Base-by-base conservation (phyloP, 1,140 invertebrate genomes). In the Aphaenogaster rudis region DNA sequence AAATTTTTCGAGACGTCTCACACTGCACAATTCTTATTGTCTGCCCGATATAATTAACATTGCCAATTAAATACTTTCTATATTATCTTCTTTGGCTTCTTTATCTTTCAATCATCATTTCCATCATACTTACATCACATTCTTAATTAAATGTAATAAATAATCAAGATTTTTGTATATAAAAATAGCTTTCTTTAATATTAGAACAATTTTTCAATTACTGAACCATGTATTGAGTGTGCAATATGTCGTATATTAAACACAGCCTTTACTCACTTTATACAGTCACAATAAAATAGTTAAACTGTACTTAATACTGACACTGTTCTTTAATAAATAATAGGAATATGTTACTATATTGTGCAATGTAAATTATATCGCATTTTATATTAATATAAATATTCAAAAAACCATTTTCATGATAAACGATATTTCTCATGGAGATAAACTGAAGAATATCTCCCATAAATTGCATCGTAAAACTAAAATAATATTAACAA, bases 311-410 rank as follows among this genome's bases (percentile, higher is more conserved):
- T 3, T 84, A 84, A 84, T 84, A 84, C 80, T 84, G 69, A 61
- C 50, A 9, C 17, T 80, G 13, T 21, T 33, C 42, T 45, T 42
- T 6, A 15, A 42, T 81, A 54, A 76, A 76, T 72, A 72, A 48
- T 71, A 71, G 15, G 9, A 71, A 82, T 28, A 36, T 21, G 28
- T 61, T 5, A 67, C 21, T 48, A 15, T 28, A 66, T 3, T 72
- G 13, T 67, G 33, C 48, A 42, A 42, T 11, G 0, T 45, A 71
- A 54, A 57, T 50, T 88, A 52, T 45, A 36, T 39, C 63, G 1
- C 13, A 72, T 79, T 72, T 78, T 11, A n/a, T 86, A n/a, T 86
- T 78, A 54, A 39, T 4, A 28, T 72, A 52, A 69, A 84, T 33
- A 33, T 36, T 59, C 36, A 77, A 21, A 86, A 11, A 57, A 1